A percentile compares a stretch with the other conserved stretches of the same genome.
Evolutionary conservation across 2,888 invertebrate species (phyloP).

Genomic region (Oligia strigilis): DNA sequence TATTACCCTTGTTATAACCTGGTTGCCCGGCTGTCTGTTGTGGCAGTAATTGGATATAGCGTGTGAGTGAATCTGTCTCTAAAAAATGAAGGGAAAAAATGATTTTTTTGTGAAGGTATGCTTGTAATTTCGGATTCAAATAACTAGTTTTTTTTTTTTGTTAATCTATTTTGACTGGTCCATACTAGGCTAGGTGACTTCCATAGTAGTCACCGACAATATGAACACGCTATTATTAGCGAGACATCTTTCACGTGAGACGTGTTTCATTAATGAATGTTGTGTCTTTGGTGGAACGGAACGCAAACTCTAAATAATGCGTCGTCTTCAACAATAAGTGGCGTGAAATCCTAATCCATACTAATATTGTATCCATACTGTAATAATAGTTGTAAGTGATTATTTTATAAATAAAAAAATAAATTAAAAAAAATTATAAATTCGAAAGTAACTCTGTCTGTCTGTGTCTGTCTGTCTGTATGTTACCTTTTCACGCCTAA

Average conservation of each 20-base stretch:
- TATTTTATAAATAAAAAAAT: no score
- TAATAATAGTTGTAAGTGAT: no score
- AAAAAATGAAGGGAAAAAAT: background rate
- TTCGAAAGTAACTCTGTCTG: no score
- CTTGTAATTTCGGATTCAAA: background rate
- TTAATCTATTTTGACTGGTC: background rate
- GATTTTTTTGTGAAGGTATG: background rate
- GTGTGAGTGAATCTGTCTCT: background rate
- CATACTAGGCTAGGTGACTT: background rate
- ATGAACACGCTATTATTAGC: no score
- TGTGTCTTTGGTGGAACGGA: background rate
- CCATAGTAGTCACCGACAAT: no score
- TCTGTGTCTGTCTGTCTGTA: no score
- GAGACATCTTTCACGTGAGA: no score
- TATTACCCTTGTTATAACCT: constrained; percentile 43
- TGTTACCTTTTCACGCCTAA: no score
- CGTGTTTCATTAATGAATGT: no score
- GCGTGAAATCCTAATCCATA: background rate
- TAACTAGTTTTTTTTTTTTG: background rate
- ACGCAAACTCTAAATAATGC: background rate
- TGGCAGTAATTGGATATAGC: constrained; percentile 33
- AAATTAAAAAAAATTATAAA: no score
- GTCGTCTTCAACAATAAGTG: background rate
- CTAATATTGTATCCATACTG: no score
- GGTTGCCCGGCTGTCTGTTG: constrained; percentile 3